Conservation (phyloP, 2,888 invertebrate genomes). For the Physocephala rufipes region DNA sequence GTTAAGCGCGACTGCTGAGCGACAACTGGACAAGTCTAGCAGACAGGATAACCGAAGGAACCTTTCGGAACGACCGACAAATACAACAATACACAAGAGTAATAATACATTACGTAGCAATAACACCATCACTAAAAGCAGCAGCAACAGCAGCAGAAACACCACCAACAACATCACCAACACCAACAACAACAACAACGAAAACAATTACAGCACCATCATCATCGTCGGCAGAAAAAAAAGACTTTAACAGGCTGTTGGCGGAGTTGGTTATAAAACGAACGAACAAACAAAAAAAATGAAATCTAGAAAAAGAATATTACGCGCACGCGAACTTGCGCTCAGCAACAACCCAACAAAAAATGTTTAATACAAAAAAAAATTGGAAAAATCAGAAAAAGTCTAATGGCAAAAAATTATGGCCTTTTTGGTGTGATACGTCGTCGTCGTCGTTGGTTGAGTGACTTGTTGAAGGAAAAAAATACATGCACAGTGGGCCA, state of each 20-base stretch:
- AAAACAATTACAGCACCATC: background rate
- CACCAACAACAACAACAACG: background rate
- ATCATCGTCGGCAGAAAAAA: too few relatives aligned
- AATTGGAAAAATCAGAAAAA: constrained; percentile 22
- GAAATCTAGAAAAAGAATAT: constrained; percentile 18
- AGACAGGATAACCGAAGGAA: constrained; percentile 64
- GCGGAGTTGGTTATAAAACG: too few relatives aligned
- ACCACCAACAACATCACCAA: too few relatives aligned
- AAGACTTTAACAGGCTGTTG: too few relatives aligned
- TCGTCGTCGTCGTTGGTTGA: background rate
- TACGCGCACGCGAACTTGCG: constrained; percentile 44
- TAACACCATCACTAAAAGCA: background rate
- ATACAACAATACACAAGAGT: background rate
- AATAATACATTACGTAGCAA: background rate
- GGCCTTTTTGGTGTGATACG: background rate
- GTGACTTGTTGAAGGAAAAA: background rate
- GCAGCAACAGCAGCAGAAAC: background rate
- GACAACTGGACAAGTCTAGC: constrained; percentile 61
- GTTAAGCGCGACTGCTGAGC: constrained; percentile 63
- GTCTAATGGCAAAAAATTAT: constrained; percentile 12
- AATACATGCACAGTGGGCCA: constrained; percentile 24
- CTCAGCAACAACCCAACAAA: constrained; percentile 27
- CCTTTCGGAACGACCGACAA: constrained; percentile 50
- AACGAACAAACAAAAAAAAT: constrained; percentile 10
- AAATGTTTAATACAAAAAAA: constrained; percentile 13